phyloP scores from a whole-genome alignment of 2,888 invertebrate species.

The Drosophila paranaensis region DNA sequence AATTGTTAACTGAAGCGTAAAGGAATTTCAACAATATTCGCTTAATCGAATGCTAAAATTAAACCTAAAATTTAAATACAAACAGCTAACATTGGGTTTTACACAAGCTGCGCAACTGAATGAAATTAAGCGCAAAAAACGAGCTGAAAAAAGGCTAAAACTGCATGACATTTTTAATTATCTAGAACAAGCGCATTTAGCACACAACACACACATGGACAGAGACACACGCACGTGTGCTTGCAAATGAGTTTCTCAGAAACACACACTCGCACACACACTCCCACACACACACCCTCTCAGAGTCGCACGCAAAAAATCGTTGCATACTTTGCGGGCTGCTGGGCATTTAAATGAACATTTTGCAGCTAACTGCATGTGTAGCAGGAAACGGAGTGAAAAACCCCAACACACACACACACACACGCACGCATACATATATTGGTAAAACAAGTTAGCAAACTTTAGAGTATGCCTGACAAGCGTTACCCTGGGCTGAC shows the following conservation, averaged over 20 bases:
- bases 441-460: too few relatives aligned
- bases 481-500: too few relatives aligned
- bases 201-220: conserved; percentile 26
- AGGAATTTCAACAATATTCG: not conserved
- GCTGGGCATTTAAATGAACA: conserved; percentile 68
- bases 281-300: conserved; percentile 7
- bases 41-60: conserved; percentile 16
- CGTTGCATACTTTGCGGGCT: conserved; percentile 64
- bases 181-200: conserved; percentile 73
- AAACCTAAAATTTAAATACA: not conserved
- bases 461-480: too few relatives aligned
- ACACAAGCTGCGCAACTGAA: conserved; percentile 14
- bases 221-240: not conserved
- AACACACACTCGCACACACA: conserved; percentile 8
- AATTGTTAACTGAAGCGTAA: conserved; percentile 21
- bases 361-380: conserved; percentile 55
- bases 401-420: conserved; percentile 26
- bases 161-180: conserved; percentile 69
- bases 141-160: conserved; percentile 28
- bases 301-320: conserved; percentile 37
- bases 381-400: conserved; percentile 33
- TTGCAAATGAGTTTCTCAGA: conserved; percentile 35
- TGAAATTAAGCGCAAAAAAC: conserved; percentile 51
- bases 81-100: not conserved
- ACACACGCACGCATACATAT: conserved; percentile 10